Percentiles rank a stretch among this genome's conserved stretches.
Conservation (phyloP, 2,797 vertebrate species). For the Eospalax fontanierii region DNA sequence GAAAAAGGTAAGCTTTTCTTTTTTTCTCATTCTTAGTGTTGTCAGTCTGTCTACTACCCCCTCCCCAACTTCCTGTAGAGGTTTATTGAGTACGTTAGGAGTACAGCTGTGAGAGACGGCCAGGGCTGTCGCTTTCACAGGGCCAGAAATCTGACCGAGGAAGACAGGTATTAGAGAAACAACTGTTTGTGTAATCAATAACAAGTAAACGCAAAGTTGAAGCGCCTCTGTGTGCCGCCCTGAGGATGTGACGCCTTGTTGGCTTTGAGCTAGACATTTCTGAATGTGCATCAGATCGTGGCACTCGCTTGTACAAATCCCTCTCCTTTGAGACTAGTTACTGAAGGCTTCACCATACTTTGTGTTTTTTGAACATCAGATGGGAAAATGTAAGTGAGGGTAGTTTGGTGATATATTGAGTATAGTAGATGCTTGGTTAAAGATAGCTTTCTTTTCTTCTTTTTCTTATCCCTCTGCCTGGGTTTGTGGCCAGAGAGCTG, state of each 20-base stretch:
- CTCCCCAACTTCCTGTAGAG: not conserved
- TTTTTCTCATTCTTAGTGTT: not conserved
- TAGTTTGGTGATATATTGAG: not conserved
- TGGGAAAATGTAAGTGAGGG: not conserved
- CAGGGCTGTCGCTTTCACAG: not conserved
- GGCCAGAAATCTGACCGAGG: not conserved
- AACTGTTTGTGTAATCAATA: not conserved
- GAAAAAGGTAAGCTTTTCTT: not conserved
- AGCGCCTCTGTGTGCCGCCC: accelerated
- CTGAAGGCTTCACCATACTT: not conserved
- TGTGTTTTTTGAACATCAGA: not conserved
- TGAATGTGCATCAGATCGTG: not conserved
- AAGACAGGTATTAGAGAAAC: not conserved
- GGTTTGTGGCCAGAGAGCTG: not conserved
- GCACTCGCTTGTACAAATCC: not conserved
- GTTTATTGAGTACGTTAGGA: not conserved
- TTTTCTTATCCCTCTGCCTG: not conserved
- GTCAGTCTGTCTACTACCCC: not conserved
- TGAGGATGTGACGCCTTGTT: not conserved
- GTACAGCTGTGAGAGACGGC: not conserved
- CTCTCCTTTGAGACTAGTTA: not conserved
- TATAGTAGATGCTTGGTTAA: not conserved
- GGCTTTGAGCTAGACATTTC: not conserved
- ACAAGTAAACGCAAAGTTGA: not conserved
- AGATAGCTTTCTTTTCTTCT: not conserved